These are phyloP conservation scores for Catocala nupta DNA, from an alignment of 2,888 invertebrate genomes.

Conservation along the genomic window DNA sequence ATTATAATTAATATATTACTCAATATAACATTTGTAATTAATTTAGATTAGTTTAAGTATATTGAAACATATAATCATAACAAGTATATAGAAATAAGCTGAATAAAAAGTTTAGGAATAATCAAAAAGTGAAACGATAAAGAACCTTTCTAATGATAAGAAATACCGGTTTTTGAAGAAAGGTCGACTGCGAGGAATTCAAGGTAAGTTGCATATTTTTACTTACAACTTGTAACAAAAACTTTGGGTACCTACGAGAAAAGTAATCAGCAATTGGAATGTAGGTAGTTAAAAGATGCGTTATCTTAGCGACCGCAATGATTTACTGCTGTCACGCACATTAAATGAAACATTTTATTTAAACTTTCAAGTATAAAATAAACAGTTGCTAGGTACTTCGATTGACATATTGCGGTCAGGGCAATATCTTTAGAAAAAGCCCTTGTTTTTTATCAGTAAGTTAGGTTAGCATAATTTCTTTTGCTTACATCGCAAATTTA, in stretches of 20 bases:
- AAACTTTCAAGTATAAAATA: conserved; percentile 6
- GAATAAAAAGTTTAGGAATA: conserved; percentile 29
- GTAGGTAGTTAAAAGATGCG: conserved; percentile 21
- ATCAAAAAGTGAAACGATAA: conserved; percentile 40
- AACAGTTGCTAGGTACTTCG: not conserved
- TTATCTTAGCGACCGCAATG: conserved; percentile 16
- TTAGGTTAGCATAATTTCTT: not conserved
- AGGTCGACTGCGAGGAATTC: conserved; percentile 31
- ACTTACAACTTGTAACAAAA: not conserved
- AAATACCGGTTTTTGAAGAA: conserved; percentile 34
- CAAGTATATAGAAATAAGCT: conserved; percentile 36
- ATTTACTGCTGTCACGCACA: conserved; percentile 15
- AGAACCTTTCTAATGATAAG: conserved; percentile 39
- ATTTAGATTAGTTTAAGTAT: conserved; percentile 24
- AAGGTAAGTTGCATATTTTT: conserved; percentile 37
- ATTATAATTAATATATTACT: conserved; percentile 27
- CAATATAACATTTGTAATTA: conserved; percentile 26
- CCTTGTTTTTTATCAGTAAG: not conserved
- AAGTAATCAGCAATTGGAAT: conserved; percentile 5
- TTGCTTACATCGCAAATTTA: no score
- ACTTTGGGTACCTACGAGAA: not conserved
- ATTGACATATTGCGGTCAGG: not conserved
- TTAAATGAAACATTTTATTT: not conserved
- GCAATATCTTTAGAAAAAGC: not conserved
- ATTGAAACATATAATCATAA: conserved; percentile 7